Evolutionary conservation across 2,888 invertebrate genomes (phyloP), one percentile per base, ranked within the genome.

Genomic region (Mycalesis mineus): DNA sequence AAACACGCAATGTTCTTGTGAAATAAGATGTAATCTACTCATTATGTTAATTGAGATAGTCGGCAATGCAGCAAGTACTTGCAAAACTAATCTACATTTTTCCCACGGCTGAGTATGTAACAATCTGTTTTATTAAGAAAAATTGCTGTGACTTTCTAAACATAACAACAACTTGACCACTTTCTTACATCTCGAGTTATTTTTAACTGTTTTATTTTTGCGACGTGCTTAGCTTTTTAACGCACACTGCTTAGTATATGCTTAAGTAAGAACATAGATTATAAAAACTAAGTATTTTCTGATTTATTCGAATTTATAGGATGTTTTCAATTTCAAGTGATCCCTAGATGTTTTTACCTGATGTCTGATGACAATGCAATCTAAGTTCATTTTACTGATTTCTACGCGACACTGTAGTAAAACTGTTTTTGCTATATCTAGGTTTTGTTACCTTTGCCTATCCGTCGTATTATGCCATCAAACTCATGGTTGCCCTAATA

Each of bases 1-100:
- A 55, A 60, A 11, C 52, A 41, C 13, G 50, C 50, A 60, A 17
- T 22, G 14, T 31, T 57, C 40, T 41, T 48, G 53, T 48, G 33
- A 45, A 50, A 55, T 17, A 9, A 57, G 55, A 55, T 60, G 48
- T 39, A 11, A 53, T 60, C 52, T 53, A 13, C 14, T n/a, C 53
- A 54, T 60, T 57, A 60, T 57, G 33, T 56, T 48, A 52, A 59
- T 52, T 51, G 36, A 22, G 28, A 22, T 29, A 22, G 5, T 11
- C 28, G 22, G 22, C 22, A 22, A 4, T 2, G 2, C 22, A 22
- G 22, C 28, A 11, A 14, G 7, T 59, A 48, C 42, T 48, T 52
- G 40, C 49, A 36, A 28, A 41, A 53, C 29, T 51, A 33, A 29
- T 31, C n/a, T 44, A 0, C 28, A 41, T 22, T 44, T 48, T 51